Evolutionary conservation across 2,888 invertebrate genomes (phyloP).

Genomic region (Erebia ligea): DNA sequence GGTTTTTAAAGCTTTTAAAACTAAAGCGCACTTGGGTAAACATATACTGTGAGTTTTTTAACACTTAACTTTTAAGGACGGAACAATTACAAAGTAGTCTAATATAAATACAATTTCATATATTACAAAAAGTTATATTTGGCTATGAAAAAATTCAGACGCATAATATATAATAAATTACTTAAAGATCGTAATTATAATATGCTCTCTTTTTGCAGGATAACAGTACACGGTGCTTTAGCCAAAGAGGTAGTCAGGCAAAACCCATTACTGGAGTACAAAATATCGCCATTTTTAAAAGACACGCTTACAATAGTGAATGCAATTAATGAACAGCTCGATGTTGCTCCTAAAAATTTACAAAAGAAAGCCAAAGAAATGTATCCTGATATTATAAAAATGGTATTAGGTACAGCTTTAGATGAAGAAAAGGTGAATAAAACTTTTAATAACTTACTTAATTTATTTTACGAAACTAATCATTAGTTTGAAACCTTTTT

Average conservation of each 20-base stretch:
- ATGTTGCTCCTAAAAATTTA: constrained; percentile 49
- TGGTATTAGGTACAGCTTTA: constrained; percentile 61
- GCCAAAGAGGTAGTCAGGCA: constrained; percentile 76
- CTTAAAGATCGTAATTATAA: neutral
- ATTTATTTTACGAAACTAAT: neutral
- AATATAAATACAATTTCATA: neutral
- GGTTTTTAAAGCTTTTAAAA: constrained; percentile 55
- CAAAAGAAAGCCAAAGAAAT: constrained; percentile 51
- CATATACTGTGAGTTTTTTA: constrained; percentile 65
- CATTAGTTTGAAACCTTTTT: neutral
- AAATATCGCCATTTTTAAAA: constrained; percentile 64
- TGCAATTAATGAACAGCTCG: constrained; percentile 64
- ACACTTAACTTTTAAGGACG: constrained; percentile 18
- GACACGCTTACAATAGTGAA: constrained; percentile 57
- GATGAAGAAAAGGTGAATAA: constrained; percentile 68
- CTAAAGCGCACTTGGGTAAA: constrained; percentile 61
- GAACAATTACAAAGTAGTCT: neutral
- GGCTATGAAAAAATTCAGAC: neutral
- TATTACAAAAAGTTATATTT: neutral
- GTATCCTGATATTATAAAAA: constrained; percentile 59
- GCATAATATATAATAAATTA: neutral
- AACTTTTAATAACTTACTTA: neutral
- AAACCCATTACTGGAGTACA: constrained; percentile 67
- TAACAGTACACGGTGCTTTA: constrained; percentile 72
- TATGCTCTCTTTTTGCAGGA: constrained; percentile 52